phyloP scores from a whole-genome alignment of 2,113 vertebrate genomes.

The Todiramphus chloris region DNA sequence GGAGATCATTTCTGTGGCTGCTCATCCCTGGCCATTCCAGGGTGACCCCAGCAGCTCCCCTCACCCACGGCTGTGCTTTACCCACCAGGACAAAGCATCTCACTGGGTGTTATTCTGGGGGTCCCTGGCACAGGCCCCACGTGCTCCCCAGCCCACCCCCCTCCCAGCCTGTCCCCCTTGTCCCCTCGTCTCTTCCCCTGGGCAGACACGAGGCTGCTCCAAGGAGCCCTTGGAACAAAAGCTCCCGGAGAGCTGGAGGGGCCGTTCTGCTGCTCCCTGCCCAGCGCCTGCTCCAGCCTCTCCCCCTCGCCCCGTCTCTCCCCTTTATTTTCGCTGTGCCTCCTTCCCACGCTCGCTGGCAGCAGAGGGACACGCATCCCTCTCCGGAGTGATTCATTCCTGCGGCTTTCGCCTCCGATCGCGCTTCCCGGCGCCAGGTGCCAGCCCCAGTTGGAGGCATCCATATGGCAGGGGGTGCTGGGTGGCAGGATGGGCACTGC shows the following conservation, averaged over 20 bases:
- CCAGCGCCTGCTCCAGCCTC: fast-evolving
- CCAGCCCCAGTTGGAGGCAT: constrained; percentile 15
- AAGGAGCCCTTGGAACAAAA: neutral
- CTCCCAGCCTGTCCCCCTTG: fast-evolving
- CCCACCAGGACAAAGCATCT: no score
- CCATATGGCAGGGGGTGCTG: constrained; percentile 60
- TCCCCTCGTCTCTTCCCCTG: neutral
- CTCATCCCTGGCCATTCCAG: neutral
- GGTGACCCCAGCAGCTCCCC: neutral
- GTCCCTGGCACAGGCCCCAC: neutral
- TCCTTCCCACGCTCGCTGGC: constrained; percentile 37
- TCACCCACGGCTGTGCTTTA: neutral
- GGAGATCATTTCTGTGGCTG: neutral
- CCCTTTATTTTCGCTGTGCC: constrained; percentile 10
- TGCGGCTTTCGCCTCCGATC: neutral
- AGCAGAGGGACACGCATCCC: constrained; percentile 70
- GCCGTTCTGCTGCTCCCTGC: neutral
- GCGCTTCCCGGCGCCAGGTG: constrained; percentile 10
- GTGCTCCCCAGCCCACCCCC: neutral
- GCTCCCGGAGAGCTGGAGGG: neutral
- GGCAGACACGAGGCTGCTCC: no score
- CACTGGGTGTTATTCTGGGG: neutral
- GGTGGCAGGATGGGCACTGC: neutral
- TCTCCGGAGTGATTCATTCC: constrained; percentile 49
- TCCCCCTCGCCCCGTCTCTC: neutral